Conservation (phyloP, 2,113 vertebrate species). For the Thermophis baileyi region DNA sequence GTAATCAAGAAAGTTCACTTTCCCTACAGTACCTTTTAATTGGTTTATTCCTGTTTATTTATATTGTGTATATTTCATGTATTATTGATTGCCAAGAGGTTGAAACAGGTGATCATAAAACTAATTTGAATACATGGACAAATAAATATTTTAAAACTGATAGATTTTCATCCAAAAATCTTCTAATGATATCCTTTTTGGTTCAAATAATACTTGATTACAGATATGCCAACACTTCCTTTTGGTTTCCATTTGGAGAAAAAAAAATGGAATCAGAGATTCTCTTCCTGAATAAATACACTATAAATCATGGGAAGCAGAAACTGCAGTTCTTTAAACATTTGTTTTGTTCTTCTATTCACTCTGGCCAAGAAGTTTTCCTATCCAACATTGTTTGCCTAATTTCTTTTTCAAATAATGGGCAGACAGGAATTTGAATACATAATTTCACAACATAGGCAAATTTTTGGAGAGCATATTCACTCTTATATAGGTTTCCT, state of each 20-base stretch:
- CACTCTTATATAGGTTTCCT: not conserved
- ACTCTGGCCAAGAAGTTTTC: not conserved
- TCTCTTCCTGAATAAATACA: not conserved
- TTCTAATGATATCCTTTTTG: not conserved
- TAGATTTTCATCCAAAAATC: not conserved
- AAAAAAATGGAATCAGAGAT: not conserved
- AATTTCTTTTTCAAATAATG: not conserved
- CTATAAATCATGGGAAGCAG: not conserved
- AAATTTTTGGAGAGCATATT: not conserved
- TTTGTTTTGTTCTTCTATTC: not conserved
- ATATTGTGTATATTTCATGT: not conserved
- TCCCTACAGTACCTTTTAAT: not conserved
- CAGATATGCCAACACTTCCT: not conserved
- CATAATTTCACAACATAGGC: not conserved
- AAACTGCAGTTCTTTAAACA: not conserved
- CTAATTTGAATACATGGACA: not conserved
- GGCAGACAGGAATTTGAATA: not conserved
- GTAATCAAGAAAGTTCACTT: not conserved
- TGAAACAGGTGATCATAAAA: not conserved
- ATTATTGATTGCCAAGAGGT: not conserved
- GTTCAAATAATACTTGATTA: not conserved
- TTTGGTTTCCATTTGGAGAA: not conserved
- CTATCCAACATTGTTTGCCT: not conserved
- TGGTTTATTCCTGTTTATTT: not conserved
- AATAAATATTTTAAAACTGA: not conserved